Evolutionary conservation across 2,888 invertebrate genomes (phyloP).

Genomic region (Sinopyrophorus schimmeli): DNA sequence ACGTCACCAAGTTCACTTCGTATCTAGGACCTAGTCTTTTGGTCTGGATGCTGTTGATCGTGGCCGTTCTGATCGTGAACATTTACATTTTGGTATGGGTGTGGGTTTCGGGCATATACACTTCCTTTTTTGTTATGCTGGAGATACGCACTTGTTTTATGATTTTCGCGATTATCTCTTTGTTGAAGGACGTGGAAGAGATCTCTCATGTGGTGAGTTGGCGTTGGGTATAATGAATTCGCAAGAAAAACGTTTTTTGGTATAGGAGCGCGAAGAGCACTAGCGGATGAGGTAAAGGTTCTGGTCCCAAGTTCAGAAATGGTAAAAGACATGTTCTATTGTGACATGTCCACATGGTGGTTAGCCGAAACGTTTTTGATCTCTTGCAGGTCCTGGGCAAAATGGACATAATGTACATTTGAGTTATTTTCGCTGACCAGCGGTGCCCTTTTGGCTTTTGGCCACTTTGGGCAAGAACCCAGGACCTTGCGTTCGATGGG

Average conservation of each 20-base stretch:
- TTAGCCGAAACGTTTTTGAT: no score
- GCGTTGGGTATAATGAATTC: no score
- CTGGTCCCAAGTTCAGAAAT: no score
- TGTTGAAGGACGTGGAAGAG: slow-evolving; percentile 19
- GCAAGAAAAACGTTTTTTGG: no score
- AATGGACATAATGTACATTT: no score
- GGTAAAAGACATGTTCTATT: no score
- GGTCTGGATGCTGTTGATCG: slow-evolving; percentile 27
- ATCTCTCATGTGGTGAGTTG: slow-evolving; percentile 21
- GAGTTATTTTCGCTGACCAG: no score
- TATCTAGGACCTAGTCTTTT: slow-evolving; percentile 31
- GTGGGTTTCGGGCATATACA: slow-evolving; percentile 19
- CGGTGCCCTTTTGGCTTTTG: background rate
- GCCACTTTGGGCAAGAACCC: background rate
- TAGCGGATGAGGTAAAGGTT: no score
- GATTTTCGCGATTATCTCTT: slow-evolving; percentile 19
- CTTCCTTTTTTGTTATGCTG: slow-evolving; percentile 24
- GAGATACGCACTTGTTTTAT: slow-evolving; percentile 26
- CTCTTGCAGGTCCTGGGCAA: no score
- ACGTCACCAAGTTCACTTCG: slow-evolving; percentile 19
- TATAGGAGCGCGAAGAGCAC: no score
- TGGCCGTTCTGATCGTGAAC: slow-evolving; percentile 34
- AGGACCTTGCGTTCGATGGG: background rate
- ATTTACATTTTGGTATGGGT: slow-evolving; percentile 34
- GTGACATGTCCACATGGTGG: no score